These are phyloP conservation scores for Alauda arvensis DNA, from an alignment of 2,797 vertebrate species.

Conservation along the genomic window DNA sequence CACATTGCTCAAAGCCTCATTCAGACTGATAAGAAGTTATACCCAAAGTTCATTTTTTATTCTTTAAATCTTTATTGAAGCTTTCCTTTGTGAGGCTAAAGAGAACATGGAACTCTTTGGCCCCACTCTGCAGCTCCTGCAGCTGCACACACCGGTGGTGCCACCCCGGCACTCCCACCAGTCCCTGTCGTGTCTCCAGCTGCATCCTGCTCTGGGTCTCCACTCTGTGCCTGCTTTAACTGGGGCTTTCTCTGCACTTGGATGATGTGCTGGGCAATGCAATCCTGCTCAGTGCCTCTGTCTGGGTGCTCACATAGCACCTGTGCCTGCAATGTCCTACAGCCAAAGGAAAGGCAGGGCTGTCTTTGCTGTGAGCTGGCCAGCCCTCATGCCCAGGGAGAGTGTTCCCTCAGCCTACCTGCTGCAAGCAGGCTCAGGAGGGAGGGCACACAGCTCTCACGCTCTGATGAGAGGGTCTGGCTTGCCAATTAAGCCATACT, in stretches of 20 bases:
- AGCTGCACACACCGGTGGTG: not conserved
- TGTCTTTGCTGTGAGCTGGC: not conserved
- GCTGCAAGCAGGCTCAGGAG: not conserved
- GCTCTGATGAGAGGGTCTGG: not conserved
- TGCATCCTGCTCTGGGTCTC: not conserved
- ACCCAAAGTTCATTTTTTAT: not conserved
- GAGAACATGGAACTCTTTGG: not conserved
- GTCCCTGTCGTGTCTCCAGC: accelerated
- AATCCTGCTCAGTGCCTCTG: too few species aligned
- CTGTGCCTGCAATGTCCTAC: not conserved
- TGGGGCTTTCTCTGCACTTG: too few species aligned
- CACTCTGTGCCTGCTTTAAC: not conserved
- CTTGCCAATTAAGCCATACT: not conserved
- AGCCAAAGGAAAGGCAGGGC: not conserved
- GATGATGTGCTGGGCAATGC: accelerated
- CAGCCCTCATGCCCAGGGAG: accelerated
- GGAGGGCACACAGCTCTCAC: not conserved
- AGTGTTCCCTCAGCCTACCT: not conserved
- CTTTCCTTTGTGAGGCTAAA: not conserved
- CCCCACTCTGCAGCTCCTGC: not conserved
- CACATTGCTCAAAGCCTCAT: too few species aligned
- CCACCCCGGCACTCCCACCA: accelerated
- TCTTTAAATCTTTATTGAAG: not conserved
- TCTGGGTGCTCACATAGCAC: accelerated
- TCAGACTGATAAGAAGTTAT: not conserved